Evolutionary conservation across 2,797 vertebrate genomes (phyloP).

Genomic region (Euthynnus affinis): DNA sequence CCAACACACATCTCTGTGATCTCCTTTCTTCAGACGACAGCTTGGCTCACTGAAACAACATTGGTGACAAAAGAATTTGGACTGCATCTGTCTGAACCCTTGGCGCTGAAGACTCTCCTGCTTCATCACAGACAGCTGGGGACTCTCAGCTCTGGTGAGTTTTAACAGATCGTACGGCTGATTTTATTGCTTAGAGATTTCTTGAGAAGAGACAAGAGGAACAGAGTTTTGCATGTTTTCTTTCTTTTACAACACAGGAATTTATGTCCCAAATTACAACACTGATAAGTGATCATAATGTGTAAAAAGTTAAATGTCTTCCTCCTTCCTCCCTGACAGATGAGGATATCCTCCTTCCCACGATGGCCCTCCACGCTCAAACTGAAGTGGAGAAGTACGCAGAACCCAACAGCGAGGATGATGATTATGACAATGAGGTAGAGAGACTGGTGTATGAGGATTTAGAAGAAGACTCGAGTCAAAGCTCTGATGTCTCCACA

Average conservation of each 20-base stretch:
- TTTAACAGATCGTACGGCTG: no score
- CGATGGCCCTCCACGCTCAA: constrained; percentile 47
- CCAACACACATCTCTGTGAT: constrained; percentile 6
- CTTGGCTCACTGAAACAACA: constrained; percentile 64
- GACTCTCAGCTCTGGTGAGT: constrained; percentile 60
- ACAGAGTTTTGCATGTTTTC: not conserved
- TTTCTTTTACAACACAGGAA: no score
- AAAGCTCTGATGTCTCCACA: constrained; percentile 30
- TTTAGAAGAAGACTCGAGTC: constrained; percentile 52
- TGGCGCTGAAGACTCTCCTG: constrained; percentile 65
- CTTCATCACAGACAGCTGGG: constrained; percentile 67
- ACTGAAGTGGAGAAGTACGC: constrained; percentile 20
- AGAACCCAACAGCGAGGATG: constrained; percentile 36
- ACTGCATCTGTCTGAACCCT: constrained; percentile 60
- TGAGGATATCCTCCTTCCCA: constrained; percentile 56
- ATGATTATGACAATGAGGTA: constrained; percentile 45
- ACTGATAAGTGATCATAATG: not conserved
- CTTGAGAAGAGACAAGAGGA: not conserved
- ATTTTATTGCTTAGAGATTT: not conserved
- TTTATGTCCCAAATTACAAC: not conserved
- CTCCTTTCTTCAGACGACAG: constrained; percentile 61
- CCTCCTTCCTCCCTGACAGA: constrained; percentile 26
- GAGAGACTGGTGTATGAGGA: constrained; percentile 27
- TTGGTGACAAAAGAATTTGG: constrained; percentile 52
- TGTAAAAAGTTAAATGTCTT: constrained; percentile 4